These are phyloP conservation scores for Sinohyriopsis cumingii DNA, from an alignment of 2,888 invertebrate genomes.

Conservation along the genomic window DNA sequence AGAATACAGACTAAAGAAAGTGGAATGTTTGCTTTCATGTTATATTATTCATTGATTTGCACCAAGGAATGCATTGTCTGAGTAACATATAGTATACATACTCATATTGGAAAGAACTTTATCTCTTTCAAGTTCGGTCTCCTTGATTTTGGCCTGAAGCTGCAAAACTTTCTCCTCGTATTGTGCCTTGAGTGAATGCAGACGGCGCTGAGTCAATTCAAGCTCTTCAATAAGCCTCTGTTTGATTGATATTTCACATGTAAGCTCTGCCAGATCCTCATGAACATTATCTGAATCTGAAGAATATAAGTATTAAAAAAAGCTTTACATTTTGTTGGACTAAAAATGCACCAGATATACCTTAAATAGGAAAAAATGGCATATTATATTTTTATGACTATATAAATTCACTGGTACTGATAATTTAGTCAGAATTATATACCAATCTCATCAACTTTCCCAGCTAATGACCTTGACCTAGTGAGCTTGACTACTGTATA, in stretches of 20 bases:
- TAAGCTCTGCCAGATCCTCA: slow-evolving; percentile 89
- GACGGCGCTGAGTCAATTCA: slow-evolving; percentile 88
- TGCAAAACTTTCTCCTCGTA: slow-evolving; percentile 93
- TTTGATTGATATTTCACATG: slow-evolving; percentile 95
- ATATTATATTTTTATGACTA: neutral
- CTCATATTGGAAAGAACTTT: slow-evolving; percentile 80
- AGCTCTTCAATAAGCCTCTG: slow-evolving; percentile 94
- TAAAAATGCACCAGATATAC: too few species aligned
- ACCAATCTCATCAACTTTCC: too few species aligned
- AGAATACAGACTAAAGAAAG: too few species aligned
- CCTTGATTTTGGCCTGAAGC: slow-evolving; percentile 86
- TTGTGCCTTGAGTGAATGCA: slow-evolving; percentile 88
- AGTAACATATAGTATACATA: slow-evolving; percentile 27
- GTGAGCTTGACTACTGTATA: too few species aligned
- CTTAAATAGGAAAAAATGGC: neutral
- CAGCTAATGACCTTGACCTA: too few species aligned
- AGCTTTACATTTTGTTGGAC: neutral
- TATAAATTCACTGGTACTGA: neutral
- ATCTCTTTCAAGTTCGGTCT: slow-evolving; percentile 92
- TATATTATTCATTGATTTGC: too few species aligned
- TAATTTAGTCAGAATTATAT: too few species aligned
- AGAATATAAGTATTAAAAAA: neutral
- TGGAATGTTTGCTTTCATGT: too few species aligned
- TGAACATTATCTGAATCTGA: slow-evolving; percentile 73
- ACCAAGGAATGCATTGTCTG: too few species aligned